Evolutionary conservation across 2,888 invertebrate species (phyloP).

Genomic region (Heterodera filipjevi): DNA sequence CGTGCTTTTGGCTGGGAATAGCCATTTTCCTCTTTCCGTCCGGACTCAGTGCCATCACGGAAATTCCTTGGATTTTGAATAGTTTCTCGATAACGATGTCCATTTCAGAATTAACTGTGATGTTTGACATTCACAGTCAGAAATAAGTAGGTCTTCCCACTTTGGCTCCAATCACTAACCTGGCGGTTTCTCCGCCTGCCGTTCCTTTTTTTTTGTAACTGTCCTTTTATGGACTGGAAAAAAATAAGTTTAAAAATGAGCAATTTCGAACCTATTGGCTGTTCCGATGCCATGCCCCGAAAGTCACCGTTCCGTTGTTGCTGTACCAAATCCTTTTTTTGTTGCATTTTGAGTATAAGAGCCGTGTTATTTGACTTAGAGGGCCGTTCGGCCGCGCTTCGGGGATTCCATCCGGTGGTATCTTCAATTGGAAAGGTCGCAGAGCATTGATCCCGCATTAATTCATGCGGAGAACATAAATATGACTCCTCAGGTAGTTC

Average conservation of each 20-base stretch:
- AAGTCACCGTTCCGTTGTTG: neutral
- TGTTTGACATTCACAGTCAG: neutral
- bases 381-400: neutral
- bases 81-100: neutral
- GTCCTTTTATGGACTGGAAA: neutral
- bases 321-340: neutral
- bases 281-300: neutral
- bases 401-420: neutral
- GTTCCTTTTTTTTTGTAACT: neutral
- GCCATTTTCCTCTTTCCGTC: slow-evolving; percentile 1
- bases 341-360: neutral
- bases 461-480: neutral
- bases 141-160: neutral
- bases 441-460: neutral
- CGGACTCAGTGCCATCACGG: neutral
- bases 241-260: neutral
- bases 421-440: neutral
- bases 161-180: neutral
- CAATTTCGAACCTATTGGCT: neutral
- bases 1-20: neutral
- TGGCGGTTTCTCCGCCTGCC: neutral
- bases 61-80: slow-evolving; percentile 5
- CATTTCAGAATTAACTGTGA: neutral
- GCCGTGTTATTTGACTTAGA: neutral
- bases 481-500: neutral